Conservation (phyloP, 1,140 invertebrate species). For the Episyrphus balteatus region DNA sequence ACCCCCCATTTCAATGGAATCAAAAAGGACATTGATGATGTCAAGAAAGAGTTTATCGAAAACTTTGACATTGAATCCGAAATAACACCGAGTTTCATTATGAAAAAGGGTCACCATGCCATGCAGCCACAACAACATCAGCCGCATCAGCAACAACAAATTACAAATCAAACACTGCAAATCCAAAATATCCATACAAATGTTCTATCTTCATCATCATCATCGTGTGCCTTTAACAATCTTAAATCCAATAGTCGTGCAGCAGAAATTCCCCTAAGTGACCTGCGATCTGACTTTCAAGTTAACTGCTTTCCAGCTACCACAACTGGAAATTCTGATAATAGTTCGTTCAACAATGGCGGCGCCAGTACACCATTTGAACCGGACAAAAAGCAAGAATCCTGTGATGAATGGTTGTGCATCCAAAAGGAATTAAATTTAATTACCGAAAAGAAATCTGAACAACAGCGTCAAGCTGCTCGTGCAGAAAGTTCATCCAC, state of each 20-base stretch:
- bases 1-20: no score
- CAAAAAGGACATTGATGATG: neutral
- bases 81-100: conserved; percentile 30
- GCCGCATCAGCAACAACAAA: conserved; percentile 11
- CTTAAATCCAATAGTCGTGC: no score
- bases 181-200: no score
- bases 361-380: conserved; percentile 1
- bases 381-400: conserved; percentile 30
- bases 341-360: neutral
- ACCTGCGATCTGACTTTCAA: no score
- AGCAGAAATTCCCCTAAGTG: no score
- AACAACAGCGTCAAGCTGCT: conserved; percentile 7
- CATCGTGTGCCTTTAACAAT: no score
- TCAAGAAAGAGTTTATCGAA: conserved; percentile 30
- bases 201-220: no score
- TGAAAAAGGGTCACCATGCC: conserved; percentile 25
- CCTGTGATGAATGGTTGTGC: conserved; percentile 57
- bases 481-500: conserved; percentile 5
- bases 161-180: conserved; percentile 2
- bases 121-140: conserved; percentile 12
- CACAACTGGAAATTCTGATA: conserved; percentile 7
- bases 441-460: conserved; percentile 17
- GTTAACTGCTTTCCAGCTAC: neutral
- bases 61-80: conserved; percentile 36
- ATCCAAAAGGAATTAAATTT: conserved; percentile 52